Evolutionary conservation across 2,888 invertebrate genomes (phyloP), one percentile per base, ranked within the genome.

Genomic region (Blastobasis adustella): DNA sequence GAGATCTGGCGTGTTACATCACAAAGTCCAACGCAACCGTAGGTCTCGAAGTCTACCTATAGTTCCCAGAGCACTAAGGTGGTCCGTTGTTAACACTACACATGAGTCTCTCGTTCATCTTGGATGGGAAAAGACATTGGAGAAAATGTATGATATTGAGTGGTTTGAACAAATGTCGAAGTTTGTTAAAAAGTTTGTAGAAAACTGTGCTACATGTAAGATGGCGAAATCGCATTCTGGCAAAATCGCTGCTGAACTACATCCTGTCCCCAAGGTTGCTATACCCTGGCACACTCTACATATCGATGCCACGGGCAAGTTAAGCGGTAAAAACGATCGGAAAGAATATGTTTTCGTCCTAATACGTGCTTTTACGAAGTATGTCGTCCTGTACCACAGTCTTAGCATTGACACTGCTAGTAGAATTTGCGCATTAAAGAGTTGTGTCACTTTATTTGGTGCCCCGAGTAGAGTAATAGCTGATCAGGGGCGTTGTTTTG

Each of bases 281-380:
- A 55, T 57, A n/a, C 54, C 55, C 0, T 71, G 65, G 65, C 69
- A 71, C 49, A 71, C 67, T 1, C 10, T 70, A 6, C 70, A 71
- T 47, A 60, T 67, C 0, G 70, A 72, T 49, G 53, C 57, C 2
- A 56, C 58, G 6, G 62, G 65, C 8, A 67, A 64, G 53, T 52
- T 69, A 2, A 61, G 59, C 40, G 64, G 66, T 7, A 68, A 65
- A 47, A 66, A 47, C 37, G 55, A 62, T 43, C n/a, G n/a, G 1
- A 66, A 67, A 45, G 67, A 67, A 54, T 67, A 69, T 47, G 54
- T 63, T 6, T 52, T 62, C 38, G 66, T 69, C 0, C 10, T 66
- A 4, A 54, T 68, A 1, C 66, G 69, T 41, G 61, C 59, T 0
- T 68, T 66, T 39, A 65, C 67, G 0, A 66, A 67, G 54, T 65